Evolutionary conservation across 2,113 vertebrate species (phyloP), one percentile per base, ranked within the genome.

Genomic region (Heptranchias perlo): DNA sequence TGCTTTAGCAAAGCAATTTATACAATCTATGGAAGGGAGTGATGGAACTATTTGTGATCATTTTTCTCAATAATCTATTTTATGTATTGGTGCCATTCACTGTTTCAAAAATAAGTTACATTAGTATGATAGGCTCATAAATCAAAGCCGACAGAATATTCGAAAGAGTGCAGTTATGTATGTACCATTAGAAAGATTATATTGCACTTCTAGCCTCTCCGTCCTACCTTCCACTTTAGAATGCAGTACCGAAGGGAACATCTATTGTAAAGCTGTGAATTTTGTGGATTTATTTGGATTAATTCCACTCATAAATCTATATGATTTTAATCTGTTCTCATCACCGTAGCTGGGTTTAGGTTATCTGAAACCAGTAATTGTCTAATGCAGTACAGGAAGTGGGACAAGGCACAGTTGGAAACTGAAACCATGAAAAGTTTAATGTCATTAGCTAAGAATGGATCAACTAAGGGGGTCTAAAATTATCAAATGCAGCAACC

Each of bases 341-440:
- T 94, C 62, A 65, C 21, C 39, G 21, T 65, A 54, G 62, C 23
- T 23, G n/a, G 39, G n/a, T 49, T 65, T 44, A 39, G 61, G 92
- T 94, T 65, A 47, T 94, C 62, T 94, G 92, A 96, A 78, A 82
- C 52, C 95, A 78, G 67, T 54, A 91, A 67, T 49, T 91, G 61
- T 65, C 61, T 78, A 49, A 86, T 65, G 62, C 69, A 52, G 84
- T 47, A 28, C 78, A 96, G 96, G 84, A 96, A 96, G 84, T 91
- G 84, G 62, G 61, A 94, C 39, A 94, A 94, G 58, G 47, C 35
- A 39, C 61, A 69, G 14, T 91, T 96, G 87, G 64, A 91, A 96
- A 91, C 84, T 52, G 84, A 96, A 96, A 91, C 96, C 96, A 86
- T 96, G 35, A 91, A 91, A 62, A 89, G 84, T 89, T 89, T 86